phyloP scores from a whole-genome alignment of 2,113 vertebrate genomes.

The Istiophorus platypterus region DNA sequence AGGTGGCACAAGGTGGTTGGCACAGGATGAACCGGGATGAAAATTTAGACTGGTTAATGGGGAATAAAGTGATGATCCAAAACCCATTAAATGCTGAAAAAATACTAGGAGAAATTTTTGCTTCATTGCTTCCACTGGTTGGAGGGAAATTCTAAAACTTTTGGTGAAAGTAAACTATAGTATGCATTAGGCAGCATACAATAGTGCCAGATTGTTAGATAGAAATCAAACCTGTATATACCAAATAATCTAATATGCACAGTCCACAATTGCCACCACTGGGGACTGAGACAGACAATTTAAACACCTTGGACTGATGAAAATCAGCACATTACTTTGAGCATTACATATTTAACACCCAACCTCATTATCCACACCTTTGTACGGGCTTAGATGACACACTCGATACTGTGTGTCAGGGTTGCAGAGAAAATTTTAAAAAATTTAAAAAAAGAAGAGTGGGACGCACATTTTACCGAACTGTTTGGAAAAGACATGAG shows the following conservation, averaged over 20 bases:
- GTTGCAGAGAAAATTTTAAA: neutral
- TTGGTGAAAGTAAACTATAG: neutral
- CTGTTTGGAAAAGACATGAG: slow-evolving; percentile 7
- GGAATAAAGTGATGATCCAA: slow-evolving; percentile 28
- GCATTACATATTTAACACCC: slow-evolving; percentile 6
- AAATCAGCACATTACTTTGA: slow-evolving; percentile 19
- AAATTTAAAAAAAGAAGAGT: no score
- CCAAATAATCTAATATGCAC: neutral
- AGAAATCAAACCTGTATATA: neutral
- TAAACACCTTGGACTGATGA: neutral
- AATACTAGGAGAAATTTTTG: neutral
- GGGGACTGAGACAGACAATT: neutral
- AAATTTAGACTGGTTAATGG: slow-evolving; percentile 38
- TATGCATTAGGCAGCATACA: no score
- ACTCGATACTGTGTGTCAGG: neutral
- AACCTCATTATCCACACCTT: slow-evolving; percentile 26
- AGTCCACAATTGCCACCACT: neutral
- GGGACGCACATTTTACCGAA: neutral
- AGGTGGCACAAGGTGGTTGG: slow-evolving; percentile 54
- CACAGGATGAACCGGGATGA: slow-evolving; percentile 64
- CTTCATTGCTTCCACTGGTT: no score
- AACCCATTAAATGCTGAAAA: slow-evolving; percentile 9
- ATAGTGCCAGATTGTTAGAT: neutral
- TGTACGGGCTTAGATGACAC: slow-evolving; percentile 3
- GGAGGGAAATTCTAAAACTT: neutral